Evolutionary conservation across 2,113 vertebrate genomes (phyloP).

Genomic region (Actenoides lindsayi): DNA sequence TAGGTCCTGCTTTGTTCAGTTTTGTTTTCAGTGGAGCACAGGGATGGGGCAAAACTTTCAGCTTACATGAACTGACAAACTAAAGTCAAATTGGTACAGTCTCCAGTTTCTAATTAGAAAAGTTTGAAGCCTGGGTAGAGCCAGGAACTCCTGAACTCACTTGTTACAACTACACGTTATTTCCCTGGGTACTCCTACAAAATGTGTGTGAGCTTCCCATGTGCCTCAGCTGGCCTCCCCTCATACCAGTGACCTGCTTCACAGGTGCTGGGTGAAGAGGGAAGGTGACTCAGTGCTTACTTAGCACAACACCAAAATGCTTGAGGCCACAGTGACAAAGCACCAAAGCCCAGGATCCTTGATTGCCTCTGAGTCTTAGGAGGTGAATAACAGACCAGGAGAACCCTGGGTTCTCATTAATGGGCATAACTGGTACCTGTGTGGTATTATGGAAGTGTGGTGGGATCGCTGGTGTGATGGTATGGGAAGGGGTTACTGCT

Average conservation of each 20-base stretch:
- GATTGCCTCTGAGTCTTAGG: neutral
- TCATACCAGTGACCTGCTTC: neutral
- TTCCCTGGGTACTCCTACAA: neutral
- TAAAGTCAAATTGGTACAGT: rapidly evolving
- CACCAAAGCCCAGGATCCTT: neutral
- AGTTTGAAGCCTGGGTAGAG: neutral
- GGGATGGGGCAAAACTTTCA: neutral
- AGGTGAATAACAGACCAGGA: neutral
- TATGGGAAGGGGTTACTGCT: rapidly evolving
- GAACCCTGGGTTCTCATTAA: neutral
- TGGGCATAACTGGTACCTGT: neutral
- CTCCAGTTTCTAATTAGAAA: neutral
- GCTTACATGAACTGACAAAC: rapidly evolving
- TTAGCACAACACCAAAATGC: neutral
- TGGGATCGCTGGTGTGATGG: neutral
- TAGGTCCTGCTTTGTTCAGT: neutral
- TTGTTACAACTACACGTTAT: neutral
- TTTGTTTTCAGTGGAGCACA: neutral
- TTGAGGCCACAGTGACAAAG: neutral
- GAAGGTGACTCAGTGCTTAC: neutral
- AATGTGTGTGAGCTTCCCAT: neutral
- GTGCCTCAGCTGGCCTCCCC: neutral
- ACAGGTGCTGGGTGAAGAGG: neutral
- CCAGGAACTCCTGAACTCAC: neutral
- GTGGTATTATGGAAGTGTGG: neutral